phyloP scores from a whole-genome alignment of 2,888 invertebrate species.

The Limenitis camilla region DNA sequence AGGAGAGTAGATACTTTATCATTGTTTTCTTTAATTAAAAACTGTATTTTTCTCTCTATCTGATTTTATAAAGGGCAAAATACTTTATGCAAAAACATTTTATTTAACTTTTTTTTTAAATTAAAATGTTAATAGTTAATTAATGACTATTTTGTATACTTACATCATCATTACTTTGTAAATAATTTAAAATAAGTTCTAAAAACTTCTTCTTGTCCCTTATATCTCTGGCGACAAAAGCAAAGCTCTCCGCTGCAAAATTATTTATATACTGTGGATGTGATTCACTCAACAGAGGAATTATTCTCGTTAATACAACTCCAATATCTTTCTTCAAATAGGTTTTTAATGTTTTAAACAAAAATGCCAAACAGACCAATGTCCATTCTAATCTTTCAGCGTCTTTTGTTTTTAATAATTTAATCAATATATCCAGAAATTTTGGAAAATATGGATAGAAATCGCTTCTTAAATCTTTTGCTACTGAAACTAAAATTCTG shows the following conservation, averaged over 20 bases:
- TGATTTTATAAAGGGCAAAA: no score
- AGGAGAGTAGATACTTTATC: no score
- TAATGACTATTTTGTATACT: no score
- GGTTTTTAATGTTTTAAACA: slow-evolving; percentile 92
- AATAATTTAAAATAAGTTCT: slow-evolving; percentile 77
- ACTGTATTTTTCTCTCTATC: no score
- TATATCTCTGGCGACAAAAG: slow-evolving; percentile 93
- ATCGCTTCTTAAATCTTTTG: slow-evolving; percentile 90
- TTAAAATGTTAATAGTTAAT: no score
- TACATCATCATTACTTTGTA: slow-evolving; percentile 80
- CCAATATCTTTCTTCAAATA: slow-evolving; percentile 86
- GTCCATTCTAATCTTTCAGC: slow-evolving; percentile 90
- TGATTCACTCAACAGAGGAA: slow-evolving; percentile 84
- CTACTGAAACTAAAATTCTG: slow-evolving; percentile 88
- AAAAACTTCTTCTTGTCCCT: slow-evolving; percentile 85
- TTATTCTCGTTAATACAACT: slow-evolving; percentile 79
- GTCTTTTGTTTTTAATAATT: slow-evolving; percentile 82
- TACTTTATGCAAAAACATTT: no score
- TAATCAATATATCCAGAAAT: slow-evolving; percentile 82
- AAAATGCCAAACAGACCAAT: slow-evolving; percentile 88
- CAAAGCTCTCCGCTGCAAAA: slow-evolving; percentile 97
- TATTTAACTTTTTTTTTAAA: no score
- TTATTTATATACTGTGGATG: slow-evolving; percentile 89
- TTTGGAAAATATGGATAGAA: slow-evolving; percentile 90
- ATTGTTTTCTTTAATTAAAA: no score